Evolutionary conservation across 2,113 vertebrate species (phyloP).

Genomic region (Sapayoa aenigma): DNA sequence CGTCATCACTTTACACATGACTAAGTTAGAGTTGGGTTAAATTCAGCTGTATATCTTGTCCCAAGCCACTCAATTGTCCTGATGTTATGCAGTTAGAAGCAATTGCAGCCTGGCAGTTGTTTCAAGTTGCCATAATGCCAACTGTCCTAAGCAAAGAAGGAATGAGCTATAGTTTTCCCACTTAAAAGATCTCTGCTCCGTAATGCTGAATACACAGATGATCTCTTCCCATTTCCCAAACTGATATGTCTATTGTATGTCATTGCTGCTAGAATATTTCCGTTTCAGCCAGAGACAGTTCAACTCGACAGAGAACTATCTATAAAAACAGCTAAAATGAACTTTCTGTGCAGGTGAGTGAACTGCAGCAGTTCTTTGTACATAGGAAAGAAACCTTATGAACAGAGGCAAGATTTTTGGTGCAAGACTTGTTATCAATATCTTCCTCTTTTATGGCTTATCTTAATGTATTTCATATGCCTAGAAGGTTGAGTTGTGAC

Average conservation of each 20-base stretch:
- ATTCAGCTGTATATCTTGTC: neutral
- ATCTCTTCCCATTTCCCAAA: neutral
- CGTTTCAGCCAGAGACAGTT: neutral
- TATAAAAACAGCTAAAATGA: neutral
- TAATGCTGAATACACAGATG: neutral
- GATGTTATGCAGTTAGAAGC: neutral
- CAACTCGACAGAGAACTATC: neutral
- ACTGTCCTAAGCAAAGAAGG: neutral
- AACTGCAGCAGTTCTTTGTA: neutral
- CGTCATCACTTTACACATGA: neutral
- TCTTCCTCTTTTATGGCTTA: neutral
- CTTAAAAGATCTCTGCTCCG: neutral
- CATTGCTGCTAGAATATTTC: neutral
- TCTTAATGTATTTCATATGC: neutral
- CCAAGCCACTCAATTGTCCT: neutral
- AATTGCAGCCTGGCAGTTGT: neutral
- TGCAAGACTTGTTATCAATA: neutral
- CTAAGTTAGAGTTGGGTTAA: neutral
- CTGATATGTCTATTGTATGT: neutral
- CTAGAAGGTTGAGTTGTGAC: neutral
- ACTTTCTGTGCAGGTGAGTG: neutral
- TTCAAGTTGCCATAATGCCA: neutral
- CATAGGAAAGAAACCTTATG: neutral
- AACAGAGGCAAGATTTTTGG: neutral
- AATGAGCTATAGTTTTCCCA: neutral